Base-by-base conservation (phyloP, 2,113 vertebrate species). In the Oreocharis arfaki region DNA sequence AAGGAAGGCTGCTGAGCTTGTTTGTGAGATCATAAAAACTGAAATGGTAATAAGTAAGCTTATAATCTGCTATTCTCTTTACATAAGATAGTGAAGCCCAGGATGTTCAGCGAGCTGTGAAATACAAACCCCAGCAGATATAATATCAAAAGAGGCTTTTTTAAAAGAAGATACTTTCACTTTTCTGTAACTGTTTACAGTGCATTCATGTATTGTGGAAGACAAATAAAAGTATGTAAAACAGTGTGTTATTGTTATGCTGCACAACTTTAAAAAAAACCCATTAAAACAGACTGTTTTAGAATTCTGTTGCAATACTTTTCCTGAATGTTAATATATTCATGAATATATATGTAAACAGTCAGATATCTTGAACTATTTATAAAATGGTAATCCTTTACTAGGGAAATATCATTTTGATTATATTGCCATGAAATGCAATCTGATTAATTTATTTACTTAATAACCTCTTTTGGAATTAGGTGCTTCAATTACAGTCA, bases 61-160 rank as follows among this genome's bases (percentile, higher is more conserved):
- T 92, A 83, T 97, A 93, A 96, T 96, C 94, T 98, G 90, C 94
- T 97, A 96, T 96, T 97, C 89, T 95, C 86, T 97, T 98, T 96
- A 96, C 87, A 93, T 64, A 81, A 97, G 83, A 97, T 75, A 97
- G 84, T 82, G 57, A 94, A 94, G 87, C 71, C 68, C 92, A 90
- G 90, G 67, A 92, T 96, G 87, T 93, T 97, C 94, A 95, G 59
- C 3, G 30, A 97, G 83, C 89, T 85, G 32, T 94, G 90, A 93
- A 97, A 94, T 96, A 96, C 80, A 96, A 98, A 96, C 70, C 95
- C 84, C 61, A 90, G 44, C 33, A 96, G 90, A 95, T 84, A 94
- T 21, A 91, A 92, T 95, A 92, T 82, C 67, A 93, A 94, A 96
- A 95, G 49, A 97, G 74, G 89, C 13, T 80, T 93, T 93, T 95